A percentile compares a stretch with the other conserved stretches of the same genome.
Evolutionary conservation across 2,113 vertebrate species (phyloP).

Genomic region (Esox niger): DNA sequence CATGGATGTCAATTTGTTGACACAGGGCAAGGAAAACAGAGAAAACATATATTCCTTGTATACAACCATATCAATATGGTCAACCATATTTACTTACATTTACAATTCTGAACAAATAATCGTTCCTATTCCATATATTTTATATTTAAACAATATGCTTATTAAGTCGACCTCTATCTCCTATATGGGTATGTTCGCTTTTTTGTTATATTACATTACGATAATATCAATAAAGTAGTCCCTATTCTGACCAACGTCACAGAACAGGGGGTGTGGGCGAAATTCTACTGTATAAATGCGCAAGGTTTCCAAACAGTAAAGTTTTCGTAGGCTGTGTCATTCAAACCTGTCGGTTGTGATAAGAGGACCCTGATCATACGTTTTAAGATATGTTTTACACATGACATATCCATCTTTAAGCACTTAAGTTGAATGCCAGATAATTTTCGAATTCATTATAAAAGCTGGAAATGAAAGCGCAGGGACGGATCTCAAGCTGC

Average conservation of each 20-base stretch:
- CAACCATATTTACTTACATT: neutral
- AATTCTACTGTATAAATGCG: constrained; percentile 75
- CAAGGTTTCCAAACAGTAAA: constrained; percentile 73
- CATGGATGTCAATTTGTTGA: neutral
- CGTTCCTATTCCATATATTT: neutral
- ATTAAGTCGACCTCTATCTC: neutral
- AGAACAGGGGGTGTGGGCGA: constrained; percentile 62
- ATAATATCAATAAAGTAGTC: constrained; percentile 67
- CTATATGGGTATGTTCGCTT: neutral
- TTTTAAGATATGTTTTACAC: constrained; percentile 5
- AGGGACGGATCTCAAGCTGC: constrained; percentile 35
- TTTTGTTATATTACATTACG: neutral
- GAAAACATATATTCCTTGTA: neutral
- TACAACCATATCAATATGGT: too few relatives aligned
- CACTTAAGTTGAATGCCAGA: constrained; percentile 9
- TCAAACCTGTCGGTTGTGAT: constrained; percentile 46
- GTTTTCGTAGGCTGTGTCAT: constrained; percentile 61
- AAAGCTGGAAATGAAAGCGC: constrained; percentile 38
- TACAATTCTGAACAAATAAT: neutral
- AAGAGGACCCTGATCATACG: neutral
- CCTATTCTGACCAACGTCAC: constrained; percentile 49
- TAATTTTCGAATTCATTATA: constrained; percentile 12
- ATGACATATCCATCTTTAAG: neutral
- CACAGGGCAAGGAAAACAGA: neutral
- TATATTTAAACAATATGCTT: neutral